Evolutionary conservation across 2,113 vertebrate genomes (phyloP).

Genomic region (Corydoras maculifer): DNA sequence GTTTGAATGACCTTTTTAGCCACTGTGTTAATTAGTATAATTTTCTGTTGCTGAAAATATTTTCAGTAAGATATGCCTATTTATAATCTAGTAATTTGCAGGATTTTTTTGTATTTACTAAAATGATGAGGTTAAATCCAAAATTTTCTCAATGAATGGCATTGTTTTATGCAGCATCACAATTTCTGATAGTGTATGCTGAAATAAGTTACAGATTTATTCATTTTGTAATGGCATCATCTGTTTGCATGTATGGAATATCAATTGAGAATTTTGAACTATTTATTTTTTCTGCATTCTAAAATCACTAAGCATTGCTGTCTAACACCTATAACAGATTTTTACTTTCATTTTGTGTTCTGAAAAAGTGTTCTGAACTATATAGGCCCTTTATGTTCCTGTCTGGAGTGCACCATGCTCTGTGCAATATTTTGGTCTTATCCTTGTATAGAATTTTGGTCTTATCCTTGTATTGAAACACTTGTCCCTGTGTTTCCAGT

Average conservation of each 20-base stretch:
- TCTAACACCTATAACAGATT: conserved; percentile 8
- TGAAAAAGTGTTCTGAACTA: too few relatives aligned
- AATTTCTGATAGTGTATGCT: conserved; percentile 17
- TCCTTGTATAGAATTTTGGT: too few relatives aligned
- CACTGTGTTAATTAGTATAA: conserved; percentile 22
- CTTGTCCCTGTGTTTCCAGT: too few relatives aligned
- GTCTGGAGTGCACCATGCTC: too few relatives aligned
- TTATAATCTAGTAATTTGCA: conserved; percentile 49
- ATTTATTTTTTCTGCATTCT: conserved; percentile 14
- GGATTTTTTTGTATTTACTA: conserved; percentile 51
- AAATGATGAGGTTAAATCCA: conserved; percentile 2
- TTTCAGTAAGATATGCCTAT: conserved; percentile 52
- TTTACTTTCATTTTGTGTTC: not conserved
- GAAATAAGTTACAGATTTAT: not conserved
- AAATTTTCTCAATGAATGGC: conserved; percentile 13
- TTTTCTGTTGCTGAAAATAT: conserved; percentile 41
- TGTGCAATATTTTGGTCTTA: too few relatives aligned
- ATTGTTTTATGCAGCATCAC: conserved; percentile 20
- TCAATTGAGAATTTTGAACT: not conserved
- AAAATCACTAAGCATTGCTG: not conserved
- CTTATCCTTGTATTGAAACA: too few relatives aligned
- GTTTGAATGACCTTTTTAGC: conserved; percentile 43
- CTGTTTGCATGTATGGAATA: not conserved
- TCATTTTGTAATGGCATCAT: not conserved
- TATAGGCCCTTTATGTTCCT: too few relatives aligned